Percentiles rank a stretch among this genome's conserved stretches.
Evolutionary conservation across 2,888 invertebrate genomes (phyloP).

Genomic region (Horisme vitalbata): DNA sequence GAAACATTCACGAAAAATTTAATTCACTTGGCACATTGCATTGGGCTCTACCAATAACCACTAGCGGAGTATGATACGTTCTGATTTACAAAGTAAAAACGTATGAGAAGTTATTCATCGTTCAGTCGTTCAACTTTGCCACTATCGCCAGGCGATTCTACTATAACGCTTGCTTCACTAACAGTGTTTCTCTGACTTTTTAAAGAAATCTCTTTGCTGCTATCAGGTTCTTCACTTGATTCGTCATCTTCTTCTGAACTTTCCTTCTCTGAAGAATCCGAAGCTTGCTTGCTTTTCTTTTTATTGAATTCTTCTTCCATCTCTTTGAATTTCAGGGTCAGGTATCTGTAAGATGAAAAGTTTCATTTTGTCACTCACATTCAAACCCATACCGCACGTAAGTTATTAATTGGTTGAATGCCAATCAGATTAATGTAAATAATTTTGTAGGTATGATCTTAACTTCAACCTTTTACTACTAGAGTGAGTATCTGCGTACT

Average conservation of each 20-base stretch:
- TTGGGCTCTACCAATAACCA: neutral
- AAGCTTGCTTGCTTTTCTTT: constrained; percentile 78
- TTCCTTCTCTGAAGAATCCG: constrained; percentile 42
- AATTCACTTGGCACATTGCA: no score
- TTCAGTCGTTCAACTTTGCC: constrained; percentile 70
- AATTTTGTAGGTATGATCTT: no score
- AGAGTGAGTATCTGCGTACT: no score
- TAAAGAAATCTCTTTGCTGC: constrained; percentile 17
- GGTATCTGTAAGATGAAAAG: constrained; percentile 81
- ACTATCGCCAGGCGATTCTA: constrained; percentile 65
- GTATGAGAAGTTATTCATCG: constrained; percentile 40
- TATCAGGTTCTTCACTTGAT: constrained; percentile 43
- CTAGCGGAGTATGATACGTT: constrained; percentile 6
- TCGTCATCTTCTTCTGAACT: constrained; percentile 53
- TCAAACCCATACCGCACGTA: no score
- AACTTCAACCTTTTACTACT: no score
- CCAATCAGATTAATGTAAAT: neutral
- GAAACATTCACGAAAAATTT: no score
- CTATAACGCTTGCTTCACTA: constrained; percentile 61
- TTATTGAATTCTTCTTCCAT: constrained; percentile 90
- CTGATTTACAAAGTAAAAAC: constrained; percentile 1
- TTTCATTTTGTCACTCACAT: neutral
- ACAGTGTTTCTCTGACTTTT: constrained; percentile 40
- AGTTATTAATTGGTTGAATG: neutral
- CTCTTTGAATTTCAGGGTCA: constrained; percentile 92